Evolutionary conservation across 2,113 vertebrate genomes (phyloP), one percentile per base, ranked within the genome.

Genomic region (Ranitomeya variabilis): DNA sequence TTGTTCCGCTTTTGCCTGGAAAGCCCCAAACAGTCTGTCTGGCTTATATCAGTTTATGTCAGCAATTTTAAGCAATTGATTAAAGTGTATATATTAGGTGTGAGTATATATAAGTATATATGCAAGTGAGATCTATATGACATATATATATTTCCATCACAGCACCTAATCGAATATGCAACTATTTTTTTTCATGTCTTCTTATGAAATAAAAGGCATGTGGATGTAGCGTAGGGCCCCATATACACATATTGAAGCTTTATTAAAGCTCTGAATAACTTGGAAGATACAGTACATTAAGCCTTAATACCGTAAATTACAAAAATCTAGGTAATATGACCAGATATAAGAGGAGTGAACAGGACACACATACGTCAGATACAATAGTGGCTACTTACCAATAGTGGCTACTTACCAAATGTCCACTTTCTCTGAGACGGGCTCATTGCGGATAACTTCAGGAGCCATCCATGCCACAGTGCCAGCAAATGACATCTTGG

Each of bases 401-500:
- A 91, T 26, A 52, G 15, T 13, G 37, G 19, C 62, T 45, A 92
- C 98, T 97, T 88, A 99, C 98, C 98, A 99, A 91, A 99, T 99
- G 92, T 99, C 98, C 12, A 99, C 98, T 91, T 99, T 99, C 90
- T 99, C 98, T 0, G 98, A 99, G 90, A 99, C 98, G 0, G 98
- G 98, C 90, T 99, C 98, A 8, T 99, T 99, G 91, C 98, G 95
- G 86, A 99, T 99, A 86, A 99, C 98, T 91, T 99, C 98, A 0
- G 98, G 98, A 0, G 98, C 98, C 98, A 99, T 99, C 98, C 98
- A 99, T 0, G 98, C 98, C 80, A 99, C 98, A 0, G 98, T 99
- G 15, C 98, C 98, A 1, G 98, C 98, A 89, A 99, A 99, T 21
- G 98, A 99, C 98, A 99, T 99, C 92, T 99, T 99, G 69, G 97